phyloP scores from a whole-genome alignment of 30 jellyfish, hydroid and myxozoan genomes.

The Hydra vulgaris region DNA sequence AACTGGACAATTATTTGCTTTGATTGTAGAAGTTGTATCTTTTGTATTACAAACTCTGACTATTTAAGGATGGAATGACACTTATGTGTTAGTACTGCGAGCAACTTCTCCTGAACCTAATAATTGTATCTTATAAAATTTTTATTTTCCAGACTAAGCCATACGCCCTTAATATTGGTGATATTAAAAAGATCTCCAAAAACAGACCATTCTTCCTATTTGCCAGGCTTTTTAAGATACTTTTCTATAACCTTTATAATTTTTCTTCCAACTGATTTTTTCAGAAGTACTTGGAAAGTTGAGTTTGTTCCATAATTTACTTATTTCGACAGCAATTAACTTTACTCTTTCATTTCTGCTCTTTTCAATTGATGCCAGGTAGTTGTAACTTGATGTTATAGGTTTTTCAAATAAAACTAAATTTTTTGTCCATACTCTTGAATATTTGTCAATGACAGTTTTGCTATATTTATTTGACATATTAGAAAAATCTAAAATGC shows the following conservation, averaged over 20 bases:
- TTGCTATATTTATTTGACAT: background rate
- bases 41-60: background rate
- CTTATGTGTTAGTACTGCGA: background rate
- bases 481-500: background rate
- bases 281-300: background rate
- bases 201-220: background rate
- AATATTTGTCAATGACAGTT: background rate
- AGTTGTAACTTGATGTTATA: background rate
- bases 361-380: background rate
- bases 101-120: background rate
- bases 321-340: background rate
- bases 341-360: background rate
- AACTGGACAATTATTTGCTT: background rate
- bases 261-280: background rate
- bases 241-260: background rate
- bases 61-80: background rate
- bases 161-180: background rate
- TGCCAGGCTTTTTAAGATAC: background rate
- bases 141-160: background rate
- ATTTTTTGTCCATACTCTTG: background rate
- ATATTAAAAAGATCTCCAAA: background rate
- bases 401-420: background rate
- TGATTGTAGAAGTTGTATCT: background rate
- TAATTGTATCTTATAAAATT: background rate
- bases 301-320: background rate